phyloP scores from a whole-genome alignment of 2,888 invertebrate species.

The Nezara viridula region DNA sequence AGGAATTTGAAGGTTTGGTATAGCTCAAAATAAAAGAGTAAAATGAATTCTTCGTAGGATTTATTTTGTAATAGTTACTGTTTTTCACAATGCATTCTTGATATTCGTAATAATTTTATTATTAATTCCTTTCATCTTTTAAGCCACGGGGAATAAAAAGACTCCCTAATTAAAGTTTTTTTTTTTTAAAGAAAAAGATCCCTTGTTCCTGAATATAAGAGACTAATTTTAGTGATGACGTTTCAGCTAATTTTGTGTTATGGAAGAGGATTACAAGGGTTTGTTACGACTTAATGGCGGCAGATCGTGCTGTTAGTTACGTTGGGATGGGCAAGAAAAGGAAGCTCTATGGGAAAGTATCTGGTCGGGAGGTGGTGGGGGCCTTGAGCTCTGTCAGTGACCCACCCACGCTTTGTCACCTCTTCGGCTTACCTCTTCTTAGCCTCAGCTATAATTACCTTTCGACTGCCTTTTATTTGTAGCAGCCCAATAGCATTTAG shows the following conservation, averaged over 20 bases:
- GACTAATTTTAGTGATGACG: too few species aligned
- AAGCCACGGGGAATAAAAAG: too few species aligned
- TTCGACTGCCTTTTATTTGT: neutral
- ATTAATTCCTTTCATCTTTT: too few species aligned
- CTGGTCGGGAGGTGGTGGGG: constrained; percentile 36
- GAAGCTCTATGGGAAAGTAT: neutral
- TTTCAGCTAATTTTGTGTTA: neutral
- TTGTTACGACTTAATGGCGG: neutral
- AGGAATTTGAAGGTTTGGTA: too few species aligned
- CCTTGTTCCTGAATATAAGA: too few species aligned
- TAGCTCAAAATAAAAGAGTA: too few species aligned
- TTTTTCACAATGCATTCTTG: too few species aligned
- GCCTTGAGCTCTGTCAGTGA: constrained; percentile 61
- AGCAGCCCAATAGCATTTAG: neutral
- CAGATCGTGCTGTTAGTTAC: neutral
- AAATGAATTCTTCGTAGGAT: too few species aligned
- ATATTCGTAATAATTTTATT: too few species aligned
- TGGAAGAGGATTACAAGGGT: neutral
- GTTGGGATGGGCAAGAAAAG: neutral
- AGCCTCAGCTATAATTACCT: neutral
- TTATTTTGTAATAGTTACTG: too few species aligned
- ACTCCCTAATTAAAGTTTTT: too few species aligned
- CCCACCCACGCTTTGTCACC: constrained; percentile 55
- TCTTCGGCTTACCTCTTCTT: constrained; percentile 40
- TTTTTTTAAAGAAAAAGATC: too few species aligned